Percentiles rank a stretch among this genome's conserved stretches.
Conservation (phyloP, 2,797 vertebrate species). For the Cercopithecus diana region DNA sequence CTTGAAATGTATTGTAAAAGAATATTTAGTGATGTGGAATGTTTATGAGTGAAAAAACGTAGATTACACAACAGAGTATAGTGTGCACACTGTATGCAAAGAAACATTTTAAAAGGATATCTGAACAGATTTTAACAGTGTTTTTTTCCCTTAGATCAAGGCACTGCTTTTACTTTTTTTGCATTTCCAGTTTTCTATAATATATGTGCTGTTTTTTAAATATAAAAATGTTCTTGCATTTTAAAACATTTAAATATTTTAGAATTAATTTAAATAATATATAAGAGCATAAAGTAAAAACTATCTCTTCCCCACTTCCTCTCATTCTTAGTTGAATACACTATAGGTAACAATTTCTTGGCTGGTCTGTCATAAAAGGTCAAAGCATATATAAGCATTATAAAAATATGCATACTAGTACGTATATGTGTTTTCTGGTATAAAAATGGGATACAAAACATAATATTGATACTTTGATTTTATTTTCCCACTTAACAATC, state of each 20-base stretch:
- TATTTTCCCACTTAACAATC: background rate
- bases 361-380: background rate
- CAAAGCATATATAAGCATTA: background rate
- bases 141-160: background rate
- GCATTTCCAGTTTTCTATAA: background rate
- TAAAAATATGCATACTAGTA: background rate
- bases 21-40: background rate
- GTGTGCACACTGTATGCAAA: background rate
- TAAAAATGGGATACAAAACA: background rate
- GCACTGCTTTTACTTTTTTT: background rate
- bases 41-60: background rate
- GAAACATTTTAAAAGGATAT: background rate
- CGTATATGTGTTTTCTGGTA: background rate
- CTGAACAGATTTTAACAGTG: background rate
- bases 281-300: background rate
- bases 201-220: background rate
- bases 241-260: background rate
- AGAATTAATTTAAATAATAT: background rate
- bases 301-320: background rate
- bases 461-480: background rate
- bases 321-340: background rate
- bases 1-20: background rate
- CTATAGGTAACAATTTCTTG: background rate
- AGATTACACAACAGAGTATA: background rate
- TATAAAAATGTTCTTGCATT: conserved; percentile 7